phyloP scores from a whole-genome alignment of 1,140 invertebrate species.

The Caerostris darwini region DNA sequence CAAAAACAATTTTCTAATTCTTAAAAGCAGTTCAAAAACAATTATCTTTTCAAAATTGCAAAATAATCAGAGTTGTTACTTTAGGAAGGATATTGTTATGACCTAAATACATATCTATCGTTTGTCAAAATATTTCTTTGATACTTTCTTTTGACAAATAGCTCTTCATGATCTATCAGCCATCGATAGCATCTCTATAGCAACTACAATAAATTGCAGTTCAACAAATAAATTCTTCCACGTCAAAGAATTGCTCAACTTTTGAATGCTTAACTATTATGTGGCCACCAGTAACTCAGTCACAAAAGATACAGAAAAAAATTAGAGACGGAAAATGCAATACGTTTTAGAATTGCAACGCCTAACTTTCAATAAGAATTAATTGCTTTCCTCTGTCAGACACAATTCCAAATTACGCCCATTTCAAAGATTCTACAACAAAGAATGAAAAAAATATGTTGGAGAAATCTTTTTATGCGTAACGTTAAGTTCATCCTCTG shows the following conservation, averaged over 20 bases:
- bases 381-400: not conserved
- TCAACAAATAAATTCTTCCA: not conserved
- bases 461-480: constrained; percentile 1
- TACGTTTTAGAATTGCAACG: not conserved
- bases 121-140: too few species aligned
- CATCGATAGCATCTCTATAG: not conserved
- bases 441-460: not conserved
- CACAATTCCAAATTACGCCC: constrained; percentile 42
- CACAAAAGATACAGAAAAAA: not conserved
- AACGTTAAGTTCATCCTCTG: constrained; percentile 2
- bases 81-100: too few species aligned
- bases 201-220: not conserved
- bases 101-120: too few species aligned
- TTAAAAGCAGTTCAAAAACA: too few species aligned
- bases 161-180: not conserved
- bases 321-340: not conserved
- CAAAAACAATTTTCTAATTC: too few species aligned
- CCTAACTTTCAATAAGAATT: constrained; percentile 37
- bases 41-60: too few species aligned
- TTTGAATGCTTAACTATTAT: constrained; percentile 16
- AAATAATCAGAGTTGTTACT: too few species aligned
- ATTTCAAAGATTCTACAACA: not conserved
- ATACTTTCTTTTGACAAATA: too few species aligned
- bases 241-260: not conserved
- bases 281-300: constrained; percentile 1